phyloP scores from a whole-genome alignment of 2,113 vertebrate species.

The Phalacrocorax aristotelis region DNA sequence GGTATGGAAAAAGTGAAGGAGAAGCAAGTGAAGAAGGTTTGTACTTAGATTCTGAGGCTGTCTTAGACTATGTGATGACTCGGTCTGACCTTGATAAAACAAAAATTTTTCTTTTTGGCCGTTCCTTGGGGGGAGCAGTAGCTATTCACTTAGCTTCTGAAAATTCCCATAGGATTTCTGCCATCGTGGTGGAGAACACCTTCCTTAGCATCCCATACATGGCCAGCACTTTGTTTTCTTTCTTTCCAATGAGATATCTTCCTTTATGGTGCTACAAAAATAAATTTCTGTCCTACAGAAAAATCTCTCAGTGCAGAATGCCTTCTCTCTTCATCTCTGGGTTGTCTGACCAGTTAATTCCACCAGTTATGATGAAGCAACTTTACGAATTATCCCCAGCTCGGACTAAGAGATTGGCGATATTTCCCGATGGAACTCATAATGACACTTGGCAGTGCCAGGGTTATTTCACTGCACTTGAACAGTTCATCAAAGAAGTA shows the following conservation, averaged over 20 bases:
- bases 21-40: constrained; percentile 94
- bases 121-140: constrained; percentile 96
- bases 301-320: constrained; percentile 93
- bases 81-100: constrained; percentile 98
- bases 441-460: constrained; percentile 99
- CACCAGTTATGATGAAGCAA: constrained; percentile 99
- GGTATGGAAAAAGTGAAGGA: constrained; percentile 96
- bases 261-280: constrained; percentile 99
- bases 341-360: constrained; percentile 96
- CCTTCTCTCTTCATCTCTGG: constrained; percentile 97
- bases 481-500: constrained; percentile 97
- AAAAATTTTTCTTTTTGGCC: constrained; percentile 94
- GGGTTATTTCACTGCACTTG: constrained; percentile 93
- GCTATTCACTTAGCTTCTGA: constrained; percentile 92
- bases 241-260: constrained; percentile 93
- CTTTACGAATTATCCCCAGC: constrained; percentile 95
- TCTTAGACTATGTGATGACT: constrained; percentile 95
- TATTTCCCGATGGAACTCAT: constrained; percentile 97
- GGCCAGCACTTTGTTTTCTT: constrained; percentile 97
- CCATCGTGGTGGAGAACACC: constrained; percentile 96
- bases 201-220: constrained; percentile 99
- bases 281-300: constrained; percentile 94
- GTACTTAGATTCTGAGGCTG: constrained; percentile 92
- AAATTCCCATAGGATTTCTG: constrained; percentile 94
- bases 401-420: constrained; percentile 96